Conservation (phyloP, 2,888 invertebrate genomes). For the Galeruca laticollis region DNA sequence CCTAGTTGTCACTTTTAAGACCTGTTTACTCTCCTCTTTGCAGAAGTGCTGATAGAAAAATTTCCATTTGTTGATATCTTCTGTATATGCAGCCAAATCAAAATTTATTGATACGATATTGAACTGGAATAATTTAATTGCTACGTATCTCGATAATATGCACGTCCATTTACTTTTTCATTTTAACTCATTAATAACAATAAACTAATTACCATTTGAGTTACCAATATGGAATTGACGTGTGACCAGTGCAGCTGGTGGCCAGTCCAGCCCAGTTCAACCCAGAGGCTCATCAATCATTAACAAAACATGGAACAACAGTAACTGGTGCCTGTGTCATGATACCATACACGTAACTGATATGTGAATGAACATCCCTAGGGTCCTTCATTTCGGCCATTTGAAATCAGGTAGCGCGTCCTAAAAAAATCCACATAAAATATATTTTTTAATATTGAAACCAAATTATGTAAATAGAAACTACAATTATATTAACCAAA, state of each 20-base stretch:
- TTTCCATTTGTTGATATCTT: too few relatives aligned
- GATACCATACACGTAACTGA: conserved; percentile 22
- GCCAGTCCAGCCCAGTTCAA: conserved; percentile 37
- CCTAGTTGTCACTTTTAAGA: too few relatives aligned
- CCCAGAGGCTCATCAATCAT: conserved; percentile 47
- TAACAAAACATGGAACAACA: conserved; percentile 38
- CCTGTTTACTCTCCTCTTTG: too few relatives aligned
- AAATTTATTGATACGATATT: too few relatives aligned
- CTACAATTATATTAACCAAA: neutral
- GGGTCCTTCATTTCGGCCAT: neutral
- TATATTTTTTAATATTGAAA: too few relatives aligned
- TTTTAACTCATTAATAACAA: conserved; percentile 41
- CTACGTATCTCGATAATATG: neutral
- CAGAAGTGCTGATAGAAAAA: too few relatives aligned
- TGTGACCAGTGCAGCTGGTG: conserved; percentile 49
- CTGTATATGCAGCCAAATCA: too few relatives aligned
- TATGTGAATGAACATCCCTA: conserved; percentile 7
- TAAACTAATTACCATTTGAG: conserved; percentile 45
- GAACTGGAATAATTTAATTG: too few relatives aligned
- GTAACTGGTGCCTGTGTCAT: conserved; percentile 40
- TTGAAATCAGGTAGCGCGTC: conserved; percentile 2
- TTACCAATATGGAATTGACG: conserved; percentile 51
- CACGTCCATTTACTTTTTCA: neutral
- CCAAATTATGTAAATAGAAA: neutral
- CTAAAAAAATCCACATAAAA: too few relatives aligned